phyloP scores from a whole-genome alignment of 2,888 invertebrate genomes.

The Furcula furcula region DNA sequence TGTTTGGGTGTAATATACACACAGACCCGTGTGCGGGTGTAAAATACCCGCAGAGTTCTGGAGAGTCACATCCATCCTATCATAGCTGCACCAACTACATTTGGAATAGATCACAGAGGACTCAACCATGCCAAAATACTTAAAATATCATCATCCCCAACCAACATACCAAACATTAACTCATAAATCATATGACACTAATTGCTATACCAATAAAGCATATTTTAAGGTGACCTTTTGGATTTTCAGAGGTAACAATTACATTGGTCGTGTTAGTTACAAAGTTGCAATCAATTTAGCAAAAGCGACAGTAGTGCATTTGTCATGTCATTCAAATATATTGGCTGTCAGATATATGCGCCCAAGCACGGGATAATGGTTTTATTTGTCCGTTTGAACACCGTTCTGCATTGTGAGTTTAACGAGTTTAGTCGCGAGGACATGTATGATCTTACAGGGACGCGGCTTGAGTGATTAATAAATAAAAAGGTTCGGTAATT shows the following conservation, averaged over 20 bases:
- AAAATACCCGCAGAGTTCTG: too few relatives aligned
- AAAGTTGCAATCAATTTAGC: conserved; percentile 44
- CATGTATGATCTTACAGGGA: too few relatives aligned
- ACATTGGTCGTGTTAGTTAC: conserved; percentile 21
- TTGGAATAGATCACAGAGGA: conserved; percentile 26
- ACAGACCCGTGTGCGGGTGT: too few relatives aligned
- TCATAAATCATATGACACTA: background rate
- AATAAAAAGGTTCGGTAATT: too few relatives aligned
- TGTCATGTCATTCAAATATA: conserved; percentile 38
- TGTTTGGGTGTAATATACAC: too few relatives aligned
- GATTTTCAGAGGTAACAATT: background rate
- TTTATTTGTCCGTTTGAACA: conserved; percentile 15
- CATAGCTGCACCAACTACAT: conserved; percentile 6
- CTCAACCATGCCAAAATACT: conserved; percentile 25
- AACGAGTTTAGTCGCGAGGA: too few relatives aligned
- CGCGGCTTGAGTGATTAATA: too few relatives aligned
- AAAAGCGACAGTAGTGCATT: conserved; percentile 31
- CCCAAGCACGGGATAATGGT: conserved; percentile 3
- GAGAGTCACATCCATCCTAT: conserved; percentile 3
- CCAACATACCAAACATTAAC: conserved; percentile 4
- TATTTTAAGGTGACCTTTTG: conserved; percentile 1
- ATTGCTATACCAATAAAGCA: background rate
- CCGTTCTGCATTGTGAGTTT: too few relatives aligned
- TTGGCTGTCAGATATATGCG: conserved; percentile 30
- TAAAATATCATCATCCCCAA: conserved; percentile 22